These are phyloP conservation scores for Parauchenoglanis ngamensis DNA, from an alignment of 2,797 vertebrate species.

Conservation along the genomic window DNA sequence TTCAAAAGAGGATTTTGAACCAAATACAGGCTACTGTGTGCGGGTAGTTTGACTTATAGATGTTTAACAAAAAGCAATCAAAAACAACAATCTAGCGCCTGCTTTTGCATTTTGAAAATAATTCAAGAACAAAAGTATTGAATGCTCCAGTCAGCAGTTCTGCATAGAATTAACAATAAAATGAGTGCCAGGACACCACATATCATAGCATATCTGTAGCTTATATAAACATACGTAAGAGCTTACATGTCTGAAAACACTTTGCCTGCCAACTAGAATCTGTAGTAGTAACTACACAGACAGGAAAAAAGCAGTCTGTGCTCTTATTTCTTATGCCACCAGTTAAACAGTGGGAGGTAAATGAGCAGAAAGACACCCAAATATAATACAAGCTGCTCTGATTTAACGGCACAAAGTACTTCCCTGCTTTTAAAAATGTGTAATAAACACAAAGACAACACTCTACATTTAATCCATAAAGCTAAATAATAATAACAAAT, in stretches of 20 bases:
- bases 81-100: conserved; percentile 7
- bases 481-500: not conserved
- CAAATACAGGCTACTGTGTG: not conserved
- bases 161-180: conserved; percentile 30
- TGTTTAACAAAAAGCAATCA: not conserved
- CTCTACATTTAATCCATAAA: not conserved
- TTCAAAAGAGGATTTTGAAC: not conserved
- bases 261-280: conserved; percentile 37
- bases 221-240: conserved; percentile 38
- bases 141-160: conserved; percentile 20
- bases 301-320: conserved; percentile 34
- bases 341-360: conserved; percentile 41
- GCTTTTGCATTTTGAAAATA: not conserved
- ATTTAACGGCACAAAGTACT: conserved; percentile 20
- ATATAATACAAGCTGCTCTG: conserved; percentile 38
- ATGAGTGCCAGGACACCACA: conserved; percentile 41
- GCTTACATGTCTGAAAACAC: conserved; percentile 40
- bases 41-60: not conserved
- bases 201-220: conserved; percentile 36
- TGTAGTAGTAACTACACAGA: conserved; percentile 35
- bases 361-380: conserved; percentile 38
- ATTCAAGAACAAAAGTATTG: not conserved
- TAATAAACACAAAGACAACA: not conserved
- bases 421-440: conserved; percentile 8
- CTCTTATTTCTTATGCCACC: conserved; percentile 38